Evolutionary conservation across 2,888 invertebrate genomes (phyloP).

Genomic region (Troilus luridus): DNA sequence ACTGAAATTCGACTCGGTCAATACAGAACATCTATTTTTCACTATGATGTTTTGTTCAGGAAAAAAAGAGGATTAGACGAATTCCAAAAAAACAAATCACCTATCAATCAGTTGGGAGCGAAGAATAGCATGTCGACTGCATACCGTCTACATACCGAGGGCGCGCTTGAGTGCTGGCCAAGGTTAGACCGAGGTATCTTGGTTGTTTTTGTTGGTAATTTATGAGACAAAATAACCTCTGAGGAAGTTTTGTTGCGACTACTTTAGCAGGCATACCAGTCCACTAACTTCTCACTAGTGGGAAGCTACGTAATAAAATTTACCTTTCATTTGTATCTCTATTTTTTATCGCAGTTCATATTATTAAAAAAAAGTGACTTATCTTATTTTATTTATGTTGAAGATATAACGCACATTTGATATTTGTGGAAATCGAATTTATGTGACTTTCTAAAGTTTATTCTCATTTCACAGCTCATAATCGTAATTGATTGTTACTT

Average conservation of each 20-base stretch:
- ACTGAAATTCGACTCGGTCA: not conserved
- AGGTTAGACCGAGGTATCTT: not conserved
- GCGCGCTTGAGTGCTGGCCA: constrained; percentile 36
- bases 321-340: not conserved
- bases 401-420: too few species aligned
- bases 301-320: not conserved
- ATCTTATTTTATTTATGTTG: too few species aligned
- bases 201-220: not conserved
- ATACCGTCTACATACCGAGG: constrained; percentile 17
- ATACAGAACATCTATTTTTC: not conserved
- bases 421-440: too few species aligned
- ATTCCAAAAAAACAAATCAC: not conserved
- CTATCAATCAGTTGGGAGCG: not conserved
- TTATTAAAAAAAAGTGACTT: not conserved
- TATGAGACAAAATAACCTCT: not conserved
- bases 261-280: not conserved
- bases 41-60: not conserved
- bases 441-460: too few species aligned
- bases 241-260: not conserved
- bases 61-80: not conserved
- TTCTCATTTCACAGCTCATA: too few species aligned
- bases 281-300: not conserved
- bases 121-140: not conserved
- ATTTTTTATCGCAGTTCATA: not conserved
- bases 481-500: too few species aligned